phyloP scores from a whole-genome alignment of 2,888 invertebrate species.

The Nomada fabriciana region DNA sequence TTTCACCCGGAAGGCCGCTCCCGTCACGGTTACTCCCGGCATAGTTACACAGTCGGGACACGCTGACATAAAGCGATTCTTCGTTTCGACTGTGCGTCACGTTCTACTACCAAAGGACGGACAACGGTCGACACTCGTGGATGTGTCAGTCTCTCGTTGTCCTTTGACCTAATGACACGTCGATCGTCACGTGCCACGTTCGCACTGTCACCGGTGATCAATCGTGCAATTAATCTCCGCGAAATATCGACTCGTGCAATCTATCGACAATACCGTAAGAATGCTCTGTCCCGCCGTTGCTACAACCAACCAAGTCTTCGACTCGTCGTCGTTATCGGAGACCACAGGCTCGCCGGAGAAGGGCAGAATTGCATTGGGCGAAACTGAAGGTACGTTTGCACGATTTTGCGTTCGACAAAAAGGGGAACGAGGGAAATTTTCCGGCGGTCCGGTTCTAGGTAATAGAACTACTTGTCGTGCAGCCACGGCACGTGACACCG shows the following conservation, averaged over 20 bases:
- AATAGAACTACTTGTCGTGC: constrained; percentile 37
- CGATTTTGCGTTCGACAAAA: constrained; percentile 52
- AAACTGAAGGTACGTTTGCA: constrained; percentile 56
- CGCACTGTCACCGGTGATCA: constrained; percentile 7
- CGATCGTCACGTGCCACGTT: neutral
- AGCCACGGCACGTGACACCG: constrained; percentile 60
- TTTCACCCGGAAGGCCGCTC: constrained; percentile 82
- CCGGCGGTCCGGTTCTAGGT: constrained; percentile 49
- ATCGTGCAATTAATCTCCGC: constrained; percentile 16
- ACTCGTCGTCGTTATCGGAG: neutral
- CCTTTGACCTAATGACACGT: constrained; percentile 70
- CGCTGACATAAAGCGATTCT: constrained; percentile 62
- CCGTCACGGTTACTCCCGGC: constrained; percentile 75
- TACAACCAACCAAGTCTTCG: neutral
- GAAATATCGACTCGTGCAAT: neutral
- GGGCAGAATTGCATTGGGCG: neutral
- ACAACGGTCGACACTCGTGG: constrained; percentile 45
- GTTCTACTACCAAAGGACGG: constrained; percentile 66
- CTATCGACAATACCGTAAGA: neutral
- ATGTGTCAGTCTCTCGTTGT: constrained; percentile 75
- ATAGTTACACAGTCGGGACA: constrained; percentile 59
- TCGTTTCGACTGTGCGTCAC: constrained; percentile 66
- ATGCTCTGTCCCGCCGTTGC: neutral
- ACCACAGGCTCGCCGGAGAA: neutral
- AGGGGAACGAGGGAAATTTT: constrained; percentile 52